Percentiles rank a stretch among this genome's conserved stretches.
Evolutionary conservation across 2,888 invertebrate genomes (phyloP).

Genomic region (Apoda limacodes): DNA sequence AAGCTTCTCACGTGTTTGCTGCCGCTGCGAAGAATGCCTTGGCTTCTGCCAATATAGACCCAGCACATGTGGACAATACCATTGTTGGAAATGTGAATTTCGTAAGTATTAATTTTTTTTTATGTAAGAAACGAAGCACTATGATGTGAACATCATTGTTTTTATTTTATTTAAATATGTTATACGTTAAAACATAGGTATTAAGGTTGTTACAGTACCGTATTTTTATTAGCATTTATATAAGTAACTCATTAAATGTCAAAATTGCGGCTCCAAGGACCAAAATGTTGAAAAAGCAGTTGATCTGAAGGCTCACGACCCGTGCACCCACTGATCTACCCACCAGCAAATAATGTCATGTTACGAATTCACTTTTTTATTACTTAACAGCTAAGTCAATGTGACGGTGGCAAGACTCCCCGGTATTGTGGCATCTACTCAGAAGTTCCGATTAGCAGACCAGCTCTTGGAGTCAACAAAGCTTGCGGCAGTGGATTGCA

Average conservation of each 20-base stretch:
- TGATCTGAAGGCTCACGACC: too few species aligned
- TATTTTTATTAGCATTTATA: too few species aligned
- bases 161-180: too few species aligned
- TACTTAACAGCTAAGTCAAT: constrained; percentile 78
- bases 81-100: constrained; percentile 50
- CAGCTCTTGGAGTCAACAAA: constrained; percentile 91
- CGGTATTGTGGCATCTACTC: constrained; percentile 86
- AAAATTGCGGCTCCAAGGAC: background rate
- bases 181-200: too few species aligned
- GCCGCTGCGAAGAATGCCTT: constrained; percentile 49
- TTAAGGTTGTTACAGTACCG: too few species aligned
- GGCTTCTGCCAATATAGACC: constrained; percentile 34
- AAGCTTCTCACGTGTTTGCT: constrained; percentile 47
- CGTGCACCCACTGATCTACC: too few species aligned
- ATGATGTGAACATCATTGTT: too few species aligned
- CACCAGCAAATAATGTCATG: too few species aligned
- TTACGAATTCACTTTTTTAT: too few species aligned
- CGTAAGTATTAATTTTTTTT: constrained; percentile 36
- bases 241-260: background rate
- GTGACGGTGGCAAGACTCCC: constrained; percentile 88
- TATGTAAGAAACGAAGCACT: too few species aligned
- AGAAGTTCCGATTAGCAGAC: constrained; percentile 86
- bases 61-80: constrained; percentile 38
- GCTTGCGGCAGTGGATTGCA: constrained; percentile 98
- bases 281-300: too few species aligned